Evolutionary conservation across 2,113 vertebrate genomes (phyloP), one percentile per base, ranked within the genome.

Genomic region (Centropristis striata): DNA sequence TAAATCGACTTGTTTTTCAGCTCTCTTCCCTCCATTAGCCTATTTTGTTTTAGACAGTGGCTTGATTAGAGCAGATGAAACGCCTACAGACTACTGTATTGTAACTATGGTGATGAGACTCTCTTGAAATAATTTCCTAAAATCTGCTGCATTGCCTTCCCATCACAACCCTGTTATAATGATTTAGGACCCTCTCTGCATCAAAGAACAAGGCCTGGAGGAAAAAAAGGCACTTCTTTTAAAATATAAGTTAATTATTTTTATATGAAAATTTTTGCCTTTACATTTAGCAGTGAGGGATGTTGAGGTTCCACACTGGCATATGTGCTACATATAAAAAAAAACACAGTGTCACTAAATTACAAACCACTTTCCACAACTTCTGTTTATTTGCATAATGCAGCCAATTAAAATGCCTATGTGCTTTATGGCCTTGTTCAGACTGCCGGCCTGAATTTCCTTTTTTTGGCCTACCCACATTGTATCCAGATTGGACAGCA

Each of bases 61-160:
- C 66, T 82, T 49, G 39, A 75, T 53, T 60, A 65, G 63, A 79
- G 59, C 58, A 66, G 68, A 67, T 63, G 50, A 81, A 78, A 80
- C 53, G 23, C 63, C 58, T 58, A 58, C 70, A 47, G 5, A 78
- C 61, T 79, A 41, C 64, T 58, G 47, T 57, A 14, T 75, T 50
- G 60, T 75, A 72, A 65, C 68, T 74, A 74, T 85, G 72, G 69
- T 63, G 69, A 80, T 77, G 27, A 74, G 50, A 61, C 50, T 27
- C 49, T 75, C 6, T 37, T 61, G 8, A 68, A 66, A 64, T 36
- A n/a, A 47, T 57, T 67, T 37, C 49, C 42, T 58, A 47, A 49
- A 66, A 51, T 44, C 63, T 58, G 39, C 20, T 69, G n/a, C n/a
- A 58, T 58, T n/a, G n/a, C 41, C 36, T 25, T 69, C 27, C 50